A percentile compares a stretch with the other conserved stretches of the same genome.
These are phyloP conservation scores for Chironomus tentans DNA, from an alignment of 2,888 invertebrate genomes.

Conservation along the genomic window DNA sequence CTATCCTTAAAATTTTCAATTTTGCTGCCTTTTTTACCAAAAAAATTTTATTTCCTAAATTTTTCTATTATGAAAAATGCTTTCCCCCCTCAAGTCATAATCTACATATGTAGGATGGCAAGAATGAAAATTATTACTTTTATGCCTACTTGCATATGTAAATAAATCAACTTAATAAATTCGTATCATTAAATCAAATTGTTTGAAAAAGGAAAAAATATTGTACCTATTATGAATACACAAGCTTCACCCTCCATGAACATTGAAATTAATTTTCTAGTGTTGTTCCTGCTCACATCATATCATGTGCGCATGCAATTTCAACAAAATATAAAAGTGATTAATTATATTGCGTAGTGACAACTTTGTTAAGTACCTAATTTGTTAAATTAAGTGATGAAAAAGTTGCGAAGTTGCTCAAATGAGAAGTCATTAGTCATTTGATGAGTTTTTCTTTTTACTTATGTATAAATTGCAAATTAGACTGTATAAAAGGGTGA, in stretches of 20 bases:
- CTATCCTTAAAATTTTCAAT: neutral
- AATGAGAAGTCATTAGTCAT: neutral
- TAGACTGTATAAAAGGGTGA: too few species aligned
- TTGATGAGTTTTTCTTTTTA: neutral
- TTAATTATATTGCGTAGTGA: constrained; percentile 1
- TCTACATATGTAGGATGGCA: neutral
- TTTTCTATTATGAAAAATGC: neutral
- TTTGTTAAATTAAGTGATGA: constrained; percentile 18
- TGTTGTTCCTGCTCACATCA: neutral
- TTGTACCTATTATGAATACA: neutral
- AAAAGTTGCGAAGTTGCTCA: neutral
- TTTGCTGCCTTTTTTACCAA: too few species aligned
- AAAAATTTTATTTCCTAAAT: neutral
- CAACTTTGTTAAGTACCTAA: constrained; percentile 1
- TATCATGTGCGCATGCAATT: neutral
- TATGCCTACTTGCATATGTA: constrained; percentile 5
- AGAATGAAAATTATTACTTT: neutral
- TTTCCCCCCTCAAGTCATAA: neutral
- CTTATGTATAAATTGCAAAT: too few species aligned
- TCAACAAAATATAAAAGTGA: neutral
- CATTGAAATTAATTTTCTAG: neutral
- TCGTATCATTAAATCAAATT: constrained; percentile 7
- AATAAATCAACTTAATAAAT: constrained; percentile 10
- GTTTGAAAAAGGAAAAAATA: neutral
- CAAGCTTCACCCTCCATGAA: neutral